Base-by-base conservation (phyloP, 1,140 invertebrate genomes). In the Zaprionus ornatus region DNA sequence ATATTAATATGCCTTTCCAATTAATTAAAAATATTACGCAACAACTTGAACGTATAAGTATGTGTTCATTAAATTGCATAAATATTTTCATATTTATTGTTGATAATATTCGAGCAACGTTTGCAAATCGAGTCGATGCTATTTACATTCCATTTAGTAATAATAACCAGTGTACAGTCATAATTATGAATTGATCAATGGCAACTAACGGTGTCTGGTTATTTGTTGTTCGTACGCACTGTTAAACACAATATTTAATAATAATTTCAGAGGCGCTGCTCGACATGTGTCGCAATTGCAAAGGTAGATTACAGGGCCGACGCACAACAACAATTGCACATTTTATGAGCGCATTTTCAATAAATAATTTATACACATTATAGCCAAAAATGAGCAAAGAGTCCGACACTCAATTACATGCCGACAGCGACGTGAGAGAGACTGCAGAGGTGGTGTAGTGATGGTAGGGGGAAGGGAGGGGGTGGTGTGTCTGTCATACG, bases 261-360 rank as follows among this genome's bases (percentile, higher is more conserved):
- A 65, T 63, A 17, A 54, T 35, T 50, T 50, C 56, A 52, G 52
- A 12, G n/a, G 32, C 19, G 59, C 29, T 67, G 66, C 37, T 35
- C 27, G 61, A 73, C 80, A 84, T 77, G 79, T 84, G 77, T 73
- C 81, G 66, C 76, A 83, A 69, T 72, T 60, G 50, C 69, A 68
- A 65, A 68, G 64, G 77, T 79, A 80, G 67, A 77, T 73, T 80
- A 77, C 29, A 27, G 15, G 17, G 10, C 15, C 7, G 2, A 17
- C 6, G 45, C 17, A n/a, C n/a, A n/a, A n/a, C 45, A 13, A 23
- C 81, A 56, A 69, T 80, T 81, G 61, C 73, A 74, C 77, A 83
- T 86, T 86, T 86, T 88, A 86, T 78, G 80, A 79, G 77, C 61
- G 77, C 80, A 80, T 72, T 80, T 80, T 52, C 70, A 77, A 88